These are phyloP conservation scores for Drosophila ercepeae DNA, from an alignment of 1,140 invertebrate species.

Conservation along the genomic window DNA sequence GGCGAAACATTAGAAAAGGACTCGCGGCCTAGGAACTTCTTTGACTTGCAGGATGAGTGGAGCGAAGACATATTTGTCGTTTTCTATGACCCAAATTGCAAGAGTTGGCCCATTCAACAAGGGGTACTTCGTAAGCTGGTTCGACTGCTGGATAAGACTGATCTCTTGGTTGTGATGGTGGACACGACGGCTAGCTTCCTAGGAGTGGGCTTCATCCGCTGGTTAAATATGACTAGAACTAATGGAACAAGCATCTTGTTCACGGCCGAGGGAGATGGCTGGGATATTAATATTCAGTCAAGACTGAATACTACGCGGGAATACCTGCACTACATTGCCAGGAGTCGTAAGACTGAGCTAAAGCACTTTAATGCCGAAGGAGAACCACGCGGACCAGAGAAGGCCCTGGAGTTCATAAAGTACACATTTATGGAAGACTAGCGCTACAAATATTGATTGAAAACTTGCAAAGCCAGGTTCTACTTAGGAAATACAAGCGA, in stretches of 20 bases:
- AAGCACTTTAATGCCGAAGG: conserved; percentile 24
- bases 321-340: conserved; percentile 40
- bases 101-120: conserved; percentile 43
- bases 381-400: conserved; percentile 2
- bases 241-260: conserved; percentile 21
- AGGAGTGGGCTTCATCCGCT: conserved; percentile 23
- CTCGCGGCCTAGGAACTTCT: conserved; percentile 29
- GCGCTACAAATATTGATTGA: too few relatives aligned
- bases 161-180: conserved; percentile 32
- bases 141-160: conserved; percentile 17
- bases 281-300: background rate
- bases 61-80: conserved; percentile 33
- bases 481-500: background rate
- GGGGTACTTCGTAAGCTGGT: conserved; percentile 37
- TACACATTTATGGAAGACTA: conserved; percentile 10
- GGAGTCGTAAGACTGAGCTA: conserved; percentile 19
- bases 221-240: conserved; percentile 3
- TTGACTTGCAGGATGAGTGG: conserved; percentile 8
- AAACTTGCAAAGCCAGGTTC: background rate
- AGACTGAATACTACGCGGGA: conserved; percentile 6
- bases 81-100: conserved; percentile 47
- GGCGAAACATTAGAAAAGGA: conserved; percentile 4
- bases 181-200: conserved; percentile 47
- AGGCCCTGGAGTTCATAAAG: conserved; percentile 16
- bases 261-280: conserved; percentile 6